Percentiles rank a stretch among this genome's conserved stretches.
These are phyloP conservation scores for Chrosomus eos DNA, from an alignment of 2,797 vertebrate species.

Conservation along the genomic window DNA sequence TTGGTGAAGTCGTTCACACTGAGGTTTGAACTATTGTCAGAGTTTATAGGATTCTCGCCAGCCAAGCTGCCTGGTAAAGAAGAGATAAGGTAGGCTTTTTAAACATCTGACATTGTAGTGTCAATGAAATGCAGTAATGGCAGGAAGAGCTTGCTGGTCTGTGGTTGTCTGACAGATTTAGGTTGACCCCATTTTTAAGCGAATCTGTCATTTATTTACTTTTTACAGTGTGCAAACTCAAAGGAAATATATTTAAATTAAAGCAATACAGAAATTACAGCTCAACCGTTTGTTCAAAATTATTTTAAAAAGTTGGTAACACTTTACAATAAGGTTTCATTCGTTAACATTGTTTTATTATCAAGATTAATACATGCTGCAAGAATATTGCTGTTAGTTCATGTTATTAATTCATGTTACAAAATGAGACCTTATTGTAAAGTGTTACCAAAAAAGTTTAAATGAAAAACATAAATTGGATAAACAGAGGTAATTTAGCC, in stretches of 20 bases:
- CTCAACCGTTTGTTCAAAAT: not conserved
- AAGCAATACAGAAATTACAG: no score
- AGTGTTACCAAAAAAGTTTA: not conserved
- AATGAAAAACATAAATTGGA: not conserved
- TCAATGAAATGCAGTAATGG: not conserved
- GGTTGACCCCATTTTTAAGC: not conserved
- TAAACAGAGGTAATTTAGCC: not conserved
- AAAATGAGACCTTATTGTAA: not conserved
- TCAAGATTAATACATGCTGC: not conserved
- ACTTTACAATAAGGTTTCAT: not conserved
- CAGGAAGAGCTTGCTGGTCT: not conserved
- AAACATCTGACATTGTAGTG: not conserved
- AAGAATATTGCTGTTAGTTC: not conserved
- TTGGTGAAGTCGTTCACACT: not conserved
- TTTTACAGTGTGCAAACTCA: no score
- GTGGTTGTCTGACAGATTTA: not conserved
- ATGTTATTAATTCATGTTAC: not conserved
- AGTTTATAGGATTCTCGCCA: not conserved
- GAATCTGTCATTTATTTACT: no score
- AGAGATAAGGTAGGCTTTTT: conserved; percentile 43
- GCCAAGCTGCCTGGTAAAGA: not conserved
- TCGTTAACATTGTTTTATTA: not conserved
- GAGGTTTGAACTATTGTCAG: not conserved
- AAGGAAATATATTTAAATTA: not conserved
- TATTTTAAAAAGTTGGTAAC: not conserved